A percentile compares a stretch with the other conserved stretches of the same genome.
These are phyloP conservation scores for Enhydra lutris DNA, from an alignment of 2,113 vertebrate species.

Conservation along the genomic window DNA sequence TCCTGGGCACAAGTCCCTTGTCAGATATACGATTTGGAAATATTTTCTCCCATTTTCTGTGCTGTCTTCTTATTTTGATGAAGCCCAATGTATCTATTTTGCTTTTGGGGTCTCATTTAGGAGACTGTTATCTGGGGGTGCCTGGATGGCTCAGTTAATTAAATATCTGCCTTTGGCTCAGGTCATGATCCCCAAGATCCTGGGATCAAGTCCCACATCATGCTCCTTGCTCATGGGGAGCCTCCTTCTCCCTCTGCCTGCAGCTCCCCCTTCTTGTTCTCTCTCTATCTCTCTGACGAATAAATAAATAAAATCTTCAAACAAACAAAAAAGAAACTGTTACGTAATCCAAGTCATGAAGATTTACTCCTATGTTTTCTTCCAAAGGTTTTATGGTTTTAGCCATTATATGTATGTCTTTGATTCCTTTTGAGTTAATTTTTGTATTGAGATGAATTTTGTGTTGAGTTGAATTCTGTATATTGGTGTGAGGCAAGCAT, in stretches of 20 bases:
- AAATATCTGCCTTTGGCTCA: not conserved
- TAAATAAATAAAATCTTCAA: not conserved
- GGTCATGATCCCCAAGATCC: not conserved
- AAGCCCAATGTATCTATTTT: not conserved
- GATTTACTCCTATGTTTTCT: not conserved
- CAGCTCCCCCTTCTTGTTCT: not conserved
- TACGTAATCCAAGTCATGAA: not conserved
- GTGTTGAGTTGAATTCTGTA: not conserved
- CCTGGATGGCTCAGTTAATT: not conserved
- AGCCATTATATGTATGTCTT: not conserved
- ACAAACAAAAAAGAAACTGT: not conserved
- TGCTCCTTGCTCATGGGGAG: not conserved
- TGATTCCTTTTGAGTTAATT: not conserved
- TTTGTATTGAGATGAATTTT: not conserved
- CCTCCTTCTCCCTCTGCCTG: not conserved
- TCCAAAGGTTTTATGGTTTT: not conserved
- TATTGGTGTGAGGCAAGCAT: not conserved
- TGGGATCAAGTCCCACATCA: not conserved
- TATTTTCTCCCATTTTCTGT: not conserved
- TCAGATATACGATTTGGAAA: not conserved
- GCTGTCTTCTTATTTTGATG: not conserved
- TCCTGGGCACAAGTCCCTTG: not conserved
- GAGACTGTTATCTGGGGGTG: not conserved
- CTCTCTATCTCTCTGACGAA: not conserved
- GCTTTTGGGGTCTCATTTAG: not conserved